phyloP scores from a whole-genome alignment of 2,113 vertebrate species.

The Xenus cinereus region DNA sequence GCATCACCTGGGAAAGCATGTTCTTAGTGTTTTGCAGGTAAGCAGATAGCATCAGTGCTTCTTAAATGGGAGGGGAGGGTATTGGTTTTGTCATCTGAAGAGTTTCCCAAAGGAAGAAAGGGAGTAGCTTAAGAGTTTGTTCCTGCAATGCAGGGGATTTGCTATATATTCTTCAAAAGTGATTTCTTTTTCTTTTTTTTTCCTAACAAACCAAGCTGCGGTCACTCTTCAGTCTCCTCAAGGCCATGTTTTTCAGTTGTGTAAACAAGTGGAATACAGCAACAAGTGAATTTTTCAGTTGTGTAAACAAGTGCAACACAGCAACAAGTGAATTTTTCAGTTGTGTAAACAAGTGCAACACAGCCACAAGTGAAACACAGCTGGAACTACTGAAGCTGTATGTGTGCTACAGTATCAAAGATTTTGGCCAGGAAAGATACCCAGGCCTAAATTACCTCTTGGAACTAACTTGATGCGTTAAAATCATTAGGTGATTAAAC shows the following conservation, averaged over 20 bases:
- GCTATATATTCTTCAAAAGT: neutral
- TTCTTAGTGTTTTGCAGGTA: neutral
- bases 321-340: neutral
- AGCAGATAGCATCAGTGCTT: neutral
- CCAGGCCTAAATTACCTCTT: neutral
- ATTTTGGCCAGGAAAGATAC: neutral
- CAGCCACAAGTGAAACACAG: neutral
- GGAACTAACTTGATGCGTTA: neutral
- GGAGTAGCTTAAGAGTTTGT: neutral
- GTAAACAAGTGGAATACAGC: neutral
- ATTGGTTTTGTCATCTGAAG: neutral
- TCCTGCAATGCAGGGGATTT: neutral
- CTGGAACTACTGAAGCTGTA: neutral
- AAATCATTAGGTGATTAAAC: conserved; percentile 38
- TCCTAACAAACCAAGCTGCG: neutral
- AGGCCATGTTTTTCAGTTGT: neutral
- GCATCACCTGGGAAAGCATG: neutral
- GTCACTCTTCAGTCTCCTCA: neutral
- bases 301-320: neutral
- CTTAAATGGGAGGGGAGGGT: neutral
- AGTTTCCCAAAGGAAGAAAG: neutral
- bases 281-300: neutral
- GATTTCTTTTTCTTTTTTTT: neutral
- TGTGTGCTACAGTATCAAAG: neutral
- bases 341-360: neutral